Conservation (phyloP, 2,797 vertebrate species). For the Mus minutoides region DNA sequence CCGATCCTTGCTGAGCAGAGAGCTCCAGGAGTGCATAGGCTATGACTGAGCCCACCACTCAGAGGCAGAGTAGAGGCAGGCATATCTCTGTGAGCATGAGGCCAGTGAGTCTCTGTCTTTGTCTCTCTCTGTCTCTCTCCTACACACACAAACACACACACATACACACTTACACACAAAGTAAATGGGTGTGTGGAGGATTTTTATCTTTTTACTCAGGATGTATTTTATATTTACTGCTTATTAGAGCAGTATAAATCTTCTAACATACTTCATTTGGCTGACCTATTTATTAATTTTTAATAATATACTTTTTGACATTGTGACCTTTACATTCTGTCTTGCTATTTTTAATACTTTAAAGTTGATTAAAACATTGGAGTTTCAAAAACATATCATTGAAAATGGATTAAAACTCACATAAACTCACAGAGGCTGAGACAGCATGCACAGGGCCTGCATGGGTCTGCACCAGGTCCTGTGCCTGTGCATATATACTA, state of each 20-base stretch:
- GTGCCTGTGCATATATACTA: too few relatives aligned
- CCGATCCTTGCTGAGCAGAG: not conserved
- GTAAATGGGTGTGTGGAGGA: constrained; percentile 29
- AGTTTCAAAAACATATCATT: not conserved
- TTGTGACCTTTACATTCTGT: not conserved
- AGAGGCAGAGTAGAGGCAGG: not conserved
- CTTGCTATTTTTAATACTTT: constrained; percentile 57
- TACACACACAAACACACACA: too few relatives aligned
- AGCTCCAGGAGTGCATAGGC: constrained; percentile 8
- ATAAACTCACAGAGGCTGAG: not conserved
- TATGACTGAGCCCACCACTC: not conserved
- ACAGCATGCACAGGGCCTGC: not conserved
- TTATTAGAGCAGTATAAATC: not conserved
- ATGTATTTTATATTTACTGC: constrained; percentile 36
- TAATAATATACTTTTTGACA: constrained; percentile 34
- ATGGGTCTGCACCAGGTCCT: not conserved
- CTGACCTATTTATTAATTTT: not conserved
- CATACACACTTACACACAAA: not conserved
- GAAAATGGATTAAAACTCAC: not conserved
- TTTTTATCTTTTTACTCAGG: not conserved
- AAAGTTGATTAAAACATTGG: constrained; percentile 42
- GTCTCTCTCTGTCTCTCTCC: too few relatives aligned
- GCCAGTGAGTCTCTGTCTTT: too few relatives aligned
- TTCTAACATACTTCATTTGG: constrained; percentile 48
- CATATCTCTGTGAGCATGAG: not conserved